phyloP scores from a whole-genome alignment of 2,797 vertebrate genomes.

The Myotis vivesi region DNA sequence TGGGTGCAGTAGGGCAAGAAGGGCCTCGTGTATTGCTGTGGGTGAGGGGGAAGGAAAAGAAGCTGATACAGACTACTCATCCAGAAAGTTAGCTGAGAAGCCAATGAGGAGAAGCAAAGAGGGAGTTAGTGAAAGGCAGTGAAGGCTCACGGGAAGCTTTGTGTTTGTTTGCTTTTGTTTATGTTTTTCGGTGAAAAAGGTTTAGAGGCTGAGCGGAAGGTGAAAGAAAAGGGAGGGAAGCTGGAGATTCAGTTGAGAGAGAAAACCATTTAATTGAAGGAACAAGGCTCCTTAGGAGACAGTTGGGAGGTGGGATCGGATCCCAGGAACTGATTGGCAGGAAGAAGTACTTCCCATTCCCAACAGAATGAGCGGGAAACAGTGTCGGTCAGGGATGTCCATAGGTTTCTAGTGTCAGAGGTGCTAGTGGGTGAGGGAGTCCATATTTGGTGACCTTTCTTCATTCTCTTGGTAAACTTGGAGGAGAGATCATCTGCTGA shows the following conservation, averaged over 20 bases:
- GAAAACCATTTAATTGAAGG: not conserved
- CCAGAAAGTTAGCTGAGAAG: not conserved
- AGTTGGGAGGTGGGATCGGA: too few relatives aligned
- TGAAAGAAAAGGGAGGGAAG: not conserved
- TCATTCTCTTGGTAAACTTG: not conserved
- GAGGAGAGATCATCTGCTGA: not conserved
- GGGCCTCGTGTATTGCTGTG: not conserved
- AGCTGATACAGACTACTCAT: not conserved
- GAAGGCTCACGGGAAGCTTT: not conserved
- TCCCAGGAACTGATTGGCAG: not conserved
- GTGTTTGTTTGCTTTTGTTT: not conserved
- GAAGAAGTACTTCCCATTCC: not conserved
- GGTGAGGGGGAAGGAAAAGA: not conserved
- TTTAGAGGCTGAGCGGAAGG: not conserved
- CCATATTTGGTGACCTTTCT: not conserved
- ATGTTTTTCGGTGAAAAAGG: not conserved
- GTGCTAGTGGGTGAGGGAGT: not conserved
- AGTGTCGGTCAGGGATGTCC: not conserved
- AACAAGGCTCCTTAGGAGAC: not conserved
- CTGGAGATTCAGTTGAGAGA: not conserved
- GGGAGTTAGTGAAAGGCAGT: not conserved
- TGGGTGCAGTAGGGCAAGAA: not conserved
- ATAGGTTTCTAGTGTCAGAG: not conserved
- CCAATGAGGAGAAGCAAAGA: not conserved
- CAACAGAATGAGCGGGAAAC: not conserved